phyloP scores from a whole-genome alignment of 2,797 vertebrate genomes.

The Coendou prehensilis region DNA sequence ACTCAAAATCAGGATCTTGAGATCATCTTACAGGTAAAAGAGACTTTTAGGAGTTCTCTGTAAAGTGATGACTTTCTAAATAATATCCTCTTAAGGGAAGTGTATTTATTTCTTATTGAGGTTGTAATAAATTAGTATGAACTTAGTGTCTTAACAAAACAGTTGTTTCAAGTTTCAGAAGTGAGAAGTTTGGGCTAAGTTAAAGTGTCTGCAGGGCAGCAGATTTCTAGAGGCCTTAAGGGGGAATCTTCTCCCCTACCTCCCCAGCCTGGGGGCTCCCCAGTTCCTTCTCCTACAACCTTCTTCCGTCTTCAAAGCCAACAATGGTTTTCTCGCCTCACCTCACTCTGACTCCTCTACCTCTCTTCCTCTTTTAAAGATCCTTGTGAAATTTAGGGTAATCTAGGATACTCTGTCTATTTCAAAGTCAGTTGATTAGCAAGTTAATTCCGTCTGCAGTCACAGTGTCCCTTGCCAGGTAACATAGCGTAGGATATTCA shows the following conservation, averaged over 20 bases:
- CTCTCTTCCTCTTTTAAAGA: not conserved
- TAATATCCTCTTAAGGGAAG: not conserved
- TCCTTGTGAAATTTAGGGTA: not conserved
- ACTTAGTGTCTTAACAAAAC: not conserved
- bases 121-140: not conserved
- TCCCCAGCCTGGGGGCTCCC: fast-evolving
- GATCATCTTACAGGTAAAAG: not conserved
- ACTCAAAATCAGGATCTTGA: not conserved
- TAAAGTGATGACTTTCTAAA: not conserved
- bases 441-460: not conserved
- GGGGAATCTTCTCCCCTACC: not conserved
- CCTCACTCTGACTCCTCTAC: not conserved
- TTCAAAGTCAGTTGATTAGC: not conserved
- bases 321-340: not conserved
- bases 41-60: not conserved
- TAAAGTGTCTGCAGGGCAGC: too few species aligned
- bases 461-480: not conserved
- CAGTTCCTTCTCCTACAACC: not conserved
- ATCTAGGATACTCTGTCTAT: not conserved
- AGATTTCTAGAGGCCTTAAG: not conserved
- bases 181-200: not conserved
- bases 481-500: not conserved
- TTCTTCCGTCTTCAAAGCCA: not conserved
- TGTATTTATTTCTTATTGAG: not conserved
- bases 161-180: not conserved